Base-by-base conservation (phyloP, 2,797 vertebrate species). In the Micropoecilia bifurca region DNA sequence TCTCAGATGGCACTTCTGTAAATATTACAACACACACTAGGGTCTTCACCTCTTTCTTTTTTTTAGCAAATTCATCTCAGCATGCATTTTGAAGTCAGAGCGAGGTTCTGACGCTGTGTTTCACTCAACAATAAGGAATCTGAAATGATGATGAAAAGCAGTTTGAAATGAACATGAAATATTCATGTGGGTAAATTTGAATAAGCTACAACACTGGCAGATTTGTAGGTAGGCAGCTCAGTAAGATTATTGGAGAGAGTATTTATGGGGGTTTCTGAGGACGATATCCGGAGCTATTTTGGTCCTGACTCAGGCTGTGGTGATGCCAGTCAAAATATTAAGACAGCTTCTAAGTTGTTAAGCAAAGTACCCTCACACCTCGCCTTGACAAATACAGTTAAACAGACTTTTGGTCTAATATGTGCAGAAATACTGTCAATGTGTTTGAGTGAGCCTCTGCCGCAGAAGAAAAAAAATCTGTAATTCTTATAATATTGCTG, bases 161-260 rank as follows among this genome's bases (percentile, higher is more conserved):
- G 87, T 92, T 93, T 89, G 89, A 90, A 93, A 90, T 80, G 74
- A 73, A 85, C 74, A 94, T 94, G 76, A 91, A 95, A 94, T 94
- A 95, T 95, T 92, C 88, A 95, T 94, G 92, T 94, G 16, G 81
- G 90, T 80, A 76, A 85, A 95, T 94, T 92, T 93, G 90, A 95
- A 94, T 93, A 94, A 94, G 90, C 91, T 90, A 85, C 83, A 92
- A 89, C 89, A 92, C 76, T 88, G 88, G 90, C 83, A 88, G 91
- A 93, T 93, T 90, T 91, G 76, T 85, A 85, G 85, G 89, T 88
- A 89, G 79, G 79, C 85, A 81, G 85, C 84, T 91, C 81, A 87
- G 85, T 73, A 80, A 83, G 80, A 83, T 86, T 86, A 82, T 90
- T 91, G 91, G 85, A 76, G 81, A 86, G 88, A 84, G 79, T 92